phyloP scores from a whole-genome alignment of 2,888 invertebrate species.

The Dioctria rufipes region DNA sequence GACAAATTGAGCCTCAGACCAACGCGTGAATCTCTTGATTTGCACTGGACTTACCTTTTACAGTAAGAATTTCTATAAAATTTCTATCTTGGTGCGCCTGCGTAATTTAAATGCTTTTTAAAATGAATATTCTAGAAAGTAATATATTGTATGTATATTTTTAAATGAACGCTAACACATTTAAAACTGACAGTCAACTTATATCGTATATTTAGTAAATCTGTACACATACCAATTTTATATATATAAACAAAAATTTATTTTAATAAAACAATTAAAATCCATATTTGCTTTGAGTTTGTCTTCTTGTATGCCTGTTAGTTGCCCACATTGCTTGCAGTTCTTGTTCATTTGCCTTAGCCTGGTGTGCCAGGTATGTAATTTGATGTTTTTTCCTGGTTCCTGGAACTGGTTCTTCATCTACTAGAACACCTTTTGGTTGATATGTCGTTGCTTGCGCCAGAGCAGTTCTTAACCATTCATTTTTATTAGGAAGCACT shows the following conservation, averaged over 20 bases:
- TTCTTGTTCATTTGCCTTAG: constrained; percentile 94
- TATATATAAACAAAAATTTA: neutral
- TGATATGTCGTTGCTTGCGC: constrained; percentile 78
- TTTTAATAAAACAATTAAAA: constrained; percentile 75
- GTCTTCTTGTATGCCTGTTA: constrained; percentile 85
- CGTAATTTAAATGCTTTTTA: too few species aligned
- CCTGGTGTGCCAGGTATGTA: constrained; percentile 92
- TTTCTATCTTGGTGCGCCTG: too few species aligned
- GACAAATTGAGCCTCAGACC: too few species aligned
- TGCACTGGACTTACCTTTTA: too few species aligned
- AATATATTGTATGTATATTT: too few species aligned
- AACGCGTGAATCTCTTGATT: too few species aligned
- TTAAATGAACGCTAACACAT: too few species aligned
- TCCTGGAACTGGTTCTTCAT: constrained; percentile 74
- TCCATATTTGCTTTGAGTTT: constrained; percentile 97
- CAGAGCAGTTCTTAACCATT: constrained; percentile 86
- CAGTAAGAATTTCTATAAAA: too few species aligned
- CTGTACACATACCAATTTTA: neutral
- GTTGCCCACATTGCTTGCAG: constrained; percentile 95
- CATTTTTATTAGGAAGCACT: constrained; percentile 83
- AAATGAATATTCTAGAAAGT: too few species aligned
- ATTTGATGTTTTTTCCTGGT: constrained; percentile 95
- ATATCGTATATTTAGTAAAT: too few species aligned
- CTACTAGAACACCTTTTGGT: constrained; percentile 71
- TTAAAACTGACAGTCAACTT: too few species aligned